phyloP scores from a whole-genome alignment of 2,797 vertebrate species.

The Xerus rutilus region DNA sequence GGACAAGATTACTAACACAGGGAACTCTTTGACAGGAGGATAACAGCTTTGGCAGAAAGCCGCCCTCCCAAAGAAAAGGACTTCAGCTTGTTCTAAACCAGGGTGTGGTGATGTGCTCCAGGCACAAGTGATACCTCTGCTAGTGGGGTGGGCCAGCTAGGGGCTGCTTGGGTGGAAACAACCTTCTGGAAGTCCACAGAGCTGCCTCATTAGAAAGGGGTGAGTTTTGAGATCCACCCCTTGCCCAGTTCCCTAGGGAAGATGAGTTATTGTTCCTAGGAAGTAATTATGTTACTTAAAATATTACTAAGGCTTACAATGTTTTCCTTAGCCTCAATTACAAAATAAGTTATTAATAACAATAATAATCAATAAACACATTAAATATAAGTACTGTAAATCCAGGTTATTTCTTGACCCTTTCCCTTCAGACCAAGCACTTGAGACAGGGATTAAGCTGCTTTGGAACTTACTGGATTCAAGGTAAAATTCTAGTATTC shows the following conservation, averaged over 20 bases:
- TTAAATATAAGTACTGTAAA: background rate
- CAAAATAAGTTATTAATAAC: background rate
- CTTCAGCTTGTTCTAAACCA: background rate
- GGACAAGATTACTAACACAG: slow-evolving; percentile 57
- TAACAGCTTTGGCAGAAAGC: slow-evolving; percentile 43
- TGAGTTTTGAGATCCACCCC: background rate
- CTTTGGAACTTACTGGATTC: background rate
- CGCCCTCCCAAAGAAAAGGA: slow-evolving; percentile 20
- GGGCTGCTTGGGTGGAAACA: background rate
- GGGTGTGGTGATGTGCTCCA: slow-evolving; percentile 22
- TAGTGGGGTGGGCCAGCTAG: background rate
- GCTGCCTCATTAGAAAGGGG: background rate
- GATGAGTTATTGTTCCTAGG: background rate
- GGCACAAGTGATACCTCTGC: background rate
- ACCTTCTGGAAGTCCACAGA: background rate
- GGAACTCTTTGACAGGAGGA: slow-evolving; percentile 57
- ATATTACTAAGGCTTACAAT: background rate
- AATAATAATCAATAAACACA: background rate
- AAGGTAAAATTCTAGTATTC: background rate
- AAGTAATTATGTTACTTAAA: background rate
- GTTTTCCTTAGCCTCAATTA: background rate
- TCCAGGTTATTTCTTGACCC: background rate
- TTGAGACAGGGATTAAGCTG: background rate
- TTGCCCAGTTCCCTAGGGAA: background rate
- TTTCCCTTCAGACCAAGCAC: background rate